Base-by-base conservation (phyloP, 2,888 invertebrate species). In the Cheilosia grossa region DNA sequence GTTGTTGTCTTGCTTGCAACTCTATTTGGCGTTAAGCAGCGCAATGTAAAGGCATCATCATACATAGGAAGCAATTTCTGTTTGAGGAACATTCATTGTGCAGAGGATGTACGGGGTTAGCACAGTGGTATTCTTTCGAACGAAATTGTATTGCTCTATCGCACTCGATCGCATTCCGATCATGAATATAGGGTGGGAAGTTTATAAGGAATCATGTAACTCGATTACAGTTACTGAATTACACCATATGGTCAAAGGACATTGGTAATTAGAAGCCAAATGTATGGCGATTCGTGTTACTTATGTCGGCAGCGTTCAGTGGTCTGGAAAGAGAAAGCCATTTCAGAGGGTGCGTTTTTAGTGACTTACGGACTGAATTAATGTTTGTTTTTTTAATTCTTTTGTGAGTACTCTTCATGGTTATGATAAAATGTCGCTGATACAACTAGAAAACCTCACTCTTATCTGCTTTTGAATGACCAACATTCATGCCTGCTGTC, bases 201-300 rank as follows among this genome's bases (percentile, higher is more conserved):
- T 53, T 54, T 30, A 27, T 33, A 24, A n/a, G 56, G 15, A 24
- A 40, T 24, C 54, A 2, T 49, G 64, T 37, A 24, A 47, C 51
- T 64, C 47, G 30, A 73, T 42, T 53, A 44, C 33, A 27, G 10
- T 30, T 17, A 54, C 42, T 27, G 19, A 17, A 56, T 15, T 33
- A 19, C n/a, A 24, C 61, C 73, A 56, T 33, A 56, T 56, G 73
- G 51, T 53, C n/a, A 66, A 53, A 53, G 6, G 53, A 51, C 15
- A 24, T 61, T 44, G n/a, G 6, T 61, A 44, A 47, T 61, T 61
- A 44, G 19, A 47, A 30, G 17, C 7, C 15, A 19, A 33, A 13
- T 15, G 27, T 30, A 5, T 3, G 30, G 9, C 40, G 51, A 49
- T 51, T 9, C 1, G 2, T 33, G 33, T 19, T 56, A 56, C 10